phyloP scores from a whole-genome alignment of 64 coral and sea anemone genomes.

The Stichodactyla mertensii region DNA sequence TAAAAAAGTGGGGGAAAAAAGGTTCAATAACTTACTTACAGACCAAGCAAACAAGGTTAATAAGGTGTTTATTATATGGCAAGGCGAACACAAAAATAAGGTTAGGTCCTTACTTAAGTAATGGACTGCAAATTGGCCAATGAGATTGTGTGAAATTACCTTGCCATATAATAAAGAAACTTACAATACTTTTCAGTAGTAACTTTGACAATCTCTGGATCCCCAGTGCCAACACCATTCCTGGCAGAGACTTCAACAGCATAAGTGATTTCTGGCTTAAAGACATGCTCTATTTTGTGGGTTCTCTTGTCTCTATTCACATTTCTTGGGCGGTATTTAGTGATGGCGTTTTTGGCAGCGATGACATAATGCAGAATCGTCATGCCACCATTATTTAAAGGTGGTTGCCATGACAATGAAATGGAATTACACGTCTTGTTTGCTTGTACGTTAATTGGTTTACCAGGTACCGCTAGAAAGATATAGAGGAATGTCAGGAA shows the following conservation, averaged over 20 bases:
- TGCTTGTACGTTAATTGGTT: background rate
- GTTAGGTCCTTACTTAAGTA: too few species aligned
- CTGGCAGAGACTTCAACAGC: background rate
- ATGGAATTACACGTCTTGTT: background rate
- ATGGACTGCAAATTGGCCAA: too few species aligned
- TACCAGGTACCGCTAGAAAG: conserved; percentile 6
- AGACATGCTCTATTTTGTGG: background rate
- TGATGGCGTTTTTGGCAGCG: background rate
- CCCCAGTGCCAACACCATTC: background rate
- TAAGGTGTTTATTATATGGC: too few species aligned
- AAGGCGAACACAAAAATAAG: too few species aligned
- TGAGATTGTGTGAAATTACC: too few species aligned
- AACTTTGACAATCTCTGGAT: background rate
- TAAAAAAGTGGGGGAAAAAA: too few species aligned
- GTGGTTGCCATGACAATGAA: background rate
- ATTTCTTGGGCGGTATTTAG: background rate
- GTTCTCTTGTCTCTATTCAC: background rate
- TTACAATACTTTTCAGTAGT: conserved; percentile 47
- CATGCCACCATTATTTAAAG: conserved; percentile 18
- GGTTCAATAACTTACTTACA: too few species aligned
- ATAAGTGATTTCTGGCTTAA: conserved; percentile 18
- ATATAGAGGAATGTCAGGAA: background rate
- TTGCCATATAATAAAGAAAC: background rate
- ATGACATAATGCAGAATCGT: background rate
- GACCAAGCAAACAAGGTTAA: too few species aligned